Evolutionary conservation across 1,140 invertebrate genomes (phyloP), one percentile per base, ranked within the genome.

Genomic region (Eupristina koningsbergeri): DNA sequence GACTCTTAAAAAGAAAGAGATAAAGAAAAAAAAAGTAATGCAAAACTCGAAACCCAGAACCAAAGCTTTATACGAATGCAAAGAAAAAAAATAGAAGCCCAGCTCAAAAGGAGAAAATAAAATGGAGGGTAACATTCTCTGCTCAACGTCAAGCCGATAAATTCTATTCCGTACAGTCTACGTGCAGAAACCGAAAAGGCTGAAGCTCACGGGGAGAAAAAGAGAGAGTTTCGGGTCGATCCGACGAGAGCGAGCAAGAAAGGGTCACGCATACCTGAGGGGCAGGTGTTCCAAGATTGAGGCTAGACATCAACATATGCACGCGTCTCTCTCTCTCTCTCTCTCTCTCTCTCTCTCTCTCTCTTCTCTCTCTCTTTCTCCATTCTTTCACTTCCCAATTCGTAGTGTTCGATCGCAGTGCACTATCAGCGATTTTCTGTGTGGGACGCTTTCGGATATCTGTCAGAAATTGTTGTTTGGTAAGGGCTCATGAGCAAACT

Each of bases 211-310:
- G 17, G 47, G 47, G 15, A 50, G 31, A 19, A 47, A 75, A 53
- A 76, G 31, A 41, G 36, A 78, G 58, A 78, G 75, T 13, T 36
- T 15, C 9, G 53, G 53, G 53, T 26, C 26, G 53, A 3, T 58
- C 53, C 19, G 53, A 26, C 3, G 53, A 11, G n/a, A 19, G 34
- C 17, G 69, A 79, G 36, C 15, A 53, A 80, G 50, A 41, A 73
- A 80, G 64, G 36, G 73, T 69, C 67, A 39, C 64, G 45, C 45
- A 71, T 80, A 80, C 64, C 79, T 80, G 67, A 81, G 69, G n/a
- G 71, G 80, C 80, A 81, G 80, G 69, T 81, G 80, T 81, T 73
- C 80, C 45, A 19, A 29, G 45, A 47, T 1, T 17, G 34, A n/a
- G 9, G 47, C 74, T 22, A 11, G 50, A 22, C 1, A 36, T 58